Evolutionary conservation across 1,140 invertebrate genomes (phyloP).

Genomic region (Plectrocnemia conspersa): DNA sequence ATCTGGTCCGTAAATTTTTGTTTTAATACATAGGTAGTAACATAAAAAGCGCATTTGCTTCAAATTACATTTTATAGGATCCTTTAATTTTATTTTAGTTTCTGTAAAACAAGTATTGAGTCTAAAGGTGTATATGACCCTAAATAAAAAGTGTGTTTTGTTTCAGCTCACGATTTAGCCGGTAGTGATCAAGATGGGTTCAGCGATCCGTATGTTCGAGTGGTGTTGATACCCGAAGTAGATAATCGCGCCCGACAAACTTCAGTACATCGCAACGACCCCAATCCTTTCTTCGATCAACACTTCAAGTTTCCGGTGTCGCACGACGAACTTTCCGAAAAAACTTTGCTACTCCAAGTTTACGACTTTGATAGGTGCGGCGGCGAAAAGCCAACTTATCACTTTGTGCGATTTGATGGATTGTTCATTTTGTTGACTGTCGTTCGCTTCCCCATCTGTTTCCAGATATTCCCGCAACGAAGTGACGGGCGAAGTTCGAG

Average conservation of each 20-base stretch:
- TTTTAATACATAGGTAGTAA: no score
- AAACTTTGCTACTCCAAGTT: constrained; percentile 69
- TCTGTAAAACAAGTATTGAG: not conserved
- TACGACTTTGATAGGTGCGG: constrained; percentile 59
- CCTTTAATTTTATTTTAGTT: no score
- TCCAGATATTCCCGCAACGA: constrained; percentile 70
- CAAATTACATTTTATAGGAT: no score
- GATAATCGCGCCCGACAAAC: constrained; percentile 80
- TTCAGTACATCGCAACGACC: constrained; percentile 67
- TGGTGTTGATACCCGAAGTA: constrained; percentile 72
- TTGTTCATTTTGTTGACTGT: no score
- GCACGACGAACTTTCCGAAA: constrained; percentile 70
- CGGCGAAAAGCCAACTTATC: no score
- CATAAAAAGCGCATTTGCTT: no score
- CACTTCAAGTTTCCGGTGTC: constrained; percentile 83
- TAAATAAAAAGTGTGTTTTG: not conserved
- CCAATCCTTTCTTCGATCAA: constrained; percentile 77
- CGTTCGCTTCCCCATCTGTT: constrained; percentile 9
- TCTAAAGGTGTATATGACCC: no score
- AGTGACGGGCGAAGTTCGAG: constrained; percentile 69
- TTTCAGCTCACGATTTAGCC: constrained; percentile 71
- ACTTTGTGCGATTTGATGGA: no score
- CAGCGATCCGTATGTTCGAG: constrained; percentile 79
- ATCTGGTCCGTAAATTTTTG: no score
- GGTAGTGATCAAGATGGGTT: constrained; percentile 77